Evolutionary conservation across 2,797 vertebrate genomes (phyloP), one percentile per base, ranked within the genome.

Genomic region (Loris lydekkerianus): DNA sequence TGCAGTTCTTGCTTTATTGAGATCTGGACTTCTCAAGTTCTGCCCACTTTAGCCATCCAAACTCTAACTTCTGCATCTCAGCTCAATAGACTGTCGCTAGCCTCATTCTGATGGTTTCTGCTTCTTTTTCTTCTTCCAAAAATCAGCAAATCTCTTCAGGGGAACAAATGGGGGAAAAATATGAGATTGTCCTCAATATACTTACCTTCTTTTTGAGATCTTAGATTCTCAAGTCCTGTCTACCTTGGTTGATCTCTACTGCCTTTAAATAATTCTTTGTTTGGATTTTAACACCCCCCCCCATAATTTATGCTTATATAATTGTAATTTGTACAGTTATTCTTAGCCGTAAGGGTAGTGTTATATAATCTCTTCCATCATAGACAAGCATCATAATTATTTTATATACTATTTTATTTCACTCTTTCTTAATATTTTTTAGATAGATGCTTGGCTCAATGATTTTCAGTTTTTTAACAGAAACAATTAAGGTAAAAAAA

Each of bases 331-430:
- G 37, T 56, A 37, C 15, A 70, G 49, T 94, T 75, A 60, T 85
- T 87, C 65, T 75, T 53, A 80, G 67, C 46, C 40, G 29, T 72
- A 91, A 73, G 63, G 23, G 37, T 82, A 46, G 7, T 75, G 18
- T 65, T 40, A 56, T 23, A 37, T 1, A 63, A 61, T 89, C n/a
- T 40, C 85, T 95, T 73, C 7, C 25, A 58, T 56, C 31, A 86
- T 25, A 60, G 49, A 37, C 17, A 78, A 82, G 75, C 91, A 85
- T 15, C 5, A n/a, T 80, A 86, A 27, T 80, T 43, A 80, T n/a
- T 23, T 82, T 69, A 37, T 15, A 49, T 14, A 82, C 75, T 83
- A 53, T 46, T 89, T 88, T 77, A 89, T 94, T 86, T 86, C 65
- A 77, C 46, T 85, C 15, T 58, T 80, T 92, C 69, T 58, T 63